Conservation (phyloP, 2,797 vertebrate species). For the Cyclopterus lumpus region DNA sequence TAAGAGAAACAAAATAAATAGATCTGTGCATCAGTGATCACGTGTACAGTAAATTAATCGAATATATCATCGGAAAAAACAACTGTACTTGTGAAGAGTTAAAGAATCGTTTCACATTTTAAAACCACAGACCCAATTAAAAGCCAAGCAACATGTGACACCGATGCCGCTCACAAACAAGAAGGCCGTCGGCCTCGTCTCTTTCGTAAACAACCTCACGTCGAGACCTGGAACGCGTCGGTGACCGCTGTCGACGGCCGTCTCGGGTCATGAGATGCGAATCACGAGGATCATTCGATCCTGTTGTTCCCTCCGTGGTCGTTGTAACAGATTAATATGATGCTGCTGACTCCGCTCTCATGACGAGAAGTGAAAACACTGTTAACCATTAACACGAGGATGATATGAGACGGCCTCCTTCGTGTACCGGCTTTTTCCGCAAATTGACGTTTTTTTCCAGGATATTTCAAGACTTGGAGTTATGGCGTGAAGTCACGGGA, state of each 20-base stretch:
- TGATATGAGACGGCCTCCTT: conserved; percentile 15
- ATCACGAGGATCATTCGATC: conserved; percentile 23
- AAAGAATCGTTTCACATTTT: not conserved
- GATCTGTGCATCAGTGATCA: not conserved
- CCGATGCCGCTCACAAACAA: not conserved
- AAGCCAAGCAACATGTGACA: not conserved
- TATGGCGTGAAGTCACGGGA: conserved; percentile 3
- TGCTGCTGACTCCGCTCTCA: not conserved
- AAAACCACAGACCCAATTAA: too few relatives aligned
- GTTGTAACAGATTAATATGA: not conserved
- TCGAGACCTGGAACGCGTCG: not conserved
- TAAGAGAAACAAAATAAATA: not conserved
- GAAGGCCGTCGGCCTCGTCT: not conserved
- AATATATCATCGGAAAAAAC: not conserved
- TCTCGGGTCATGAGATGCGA: conserved; percentile 37
- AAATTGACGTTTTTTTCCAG: too few relatives aligned
- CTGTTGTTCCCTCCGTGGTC: conserved; percentile 6
- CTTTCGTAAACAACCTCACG: not conserved
- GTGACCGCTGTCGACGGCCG: conserved; percentile 2
- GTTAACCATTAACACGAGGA: not conserved
- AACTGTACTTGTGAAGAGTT: not conserved
- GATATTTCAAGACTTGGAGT: conserved; percentile 7
- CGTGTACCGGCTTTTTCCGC: conserved; percentile 6
- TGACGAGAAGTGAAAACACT: conserved; percentile 9
- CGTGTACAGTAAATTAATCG: not conserved